A percentile compares a stretch with the other conserved stretches of the same genome.
phyloP scores from a whole-genome alignment of 2,888 invertebrate genomes.

The Notodonta ziczac region DNA sequence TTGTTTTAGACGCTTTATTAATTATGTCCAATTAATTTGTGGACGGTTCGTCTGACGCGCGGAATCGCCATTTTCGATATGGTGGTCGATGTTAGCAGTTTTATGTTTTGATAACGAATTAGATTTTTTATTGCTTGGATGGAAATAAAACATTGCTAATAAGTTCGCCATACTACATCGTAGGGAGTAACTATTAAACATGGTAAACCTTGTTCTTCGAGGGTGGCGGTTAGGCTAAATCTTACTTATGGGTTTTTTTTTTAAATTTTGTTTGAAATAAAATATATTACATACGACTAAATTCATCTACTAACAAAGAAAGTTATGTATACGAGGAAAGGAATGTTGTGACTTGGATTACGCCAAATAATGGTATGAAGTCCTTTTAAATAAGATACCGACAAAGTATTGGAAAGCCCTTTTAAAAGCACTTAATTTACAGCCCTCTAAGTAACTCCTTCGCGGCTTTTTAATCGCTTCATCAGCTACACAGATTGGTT shows the following conservation, averaged over 20 bases:
- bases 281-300: too few relatives aligned
- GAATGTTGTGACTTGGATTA: background rate
- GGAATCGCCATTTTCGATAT: constrained; percentile 62
- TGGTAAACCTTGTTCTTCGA: too few relatives aligned
- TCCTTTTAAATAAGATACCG: background rate
- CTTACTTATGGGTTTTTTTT: too few relatives aligned
- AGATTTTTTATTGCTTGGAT: constrained; percentile 11
- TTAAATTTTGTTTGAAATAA: too few relatives aligned
- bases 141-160: background rate
- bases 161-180: background rate
- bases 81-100: constrained; percentile 53
- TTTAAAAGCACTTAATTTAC: background rate
- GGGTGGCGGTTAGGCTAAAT: too few relatives aligned
- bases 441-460: constrained; percentile 2
- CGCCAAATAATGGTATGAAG: background rate
- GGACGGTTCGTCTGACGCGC: constrained; percentile 66
- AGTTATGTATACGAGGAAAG: too few relatives aligned
- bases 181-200: too few relatives aligned
- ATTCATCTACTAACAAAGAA: too few relatives aligned
- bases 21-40: constrained; percentile 83
- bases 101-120: constrained; percentile 39
- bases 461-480: constrained; percentile 30
- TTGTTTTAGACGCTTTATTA: constrained; percentile 81
- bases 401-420: background rate
- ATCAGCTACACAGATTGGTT: constrained; percentile 31